Conservation (phyloP, 2,113 vertebrate species). For the Engraulis encrasicolus region DNA sequence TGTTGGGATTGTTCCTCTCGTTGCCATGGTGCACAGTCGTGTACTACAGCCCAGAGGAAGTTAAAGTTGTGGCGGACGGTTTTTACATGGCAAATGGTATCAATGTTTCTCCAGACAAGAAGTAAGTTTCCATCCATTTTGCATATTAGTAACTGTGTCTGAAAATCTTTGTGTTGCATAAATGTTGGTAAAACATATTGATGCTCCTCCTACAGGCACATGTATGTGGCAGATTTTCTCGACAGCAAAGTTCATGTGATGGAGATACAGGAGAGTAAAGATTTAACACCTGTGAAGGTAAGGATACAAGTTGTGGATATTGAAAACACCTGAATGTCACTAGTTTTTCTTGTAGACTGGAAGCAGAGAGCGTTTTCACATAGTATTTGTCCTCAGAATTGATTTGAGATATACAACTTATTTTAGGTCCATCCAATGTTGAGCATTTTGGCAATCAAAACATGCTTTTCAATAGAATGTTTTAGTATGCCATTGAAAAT, state of each 20-base stretch:
- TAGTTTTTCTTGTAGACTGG: no score
- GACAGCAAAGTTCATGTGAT: constrained; percentile 79
- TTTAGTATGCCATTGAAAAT: no score
- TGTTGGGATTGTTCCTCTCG: constrained; percentile 73
- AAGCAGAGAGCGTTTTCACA: no score
- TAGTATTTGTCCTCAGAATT: no score
- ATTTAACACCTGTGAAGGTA: constrained; percentile 83
- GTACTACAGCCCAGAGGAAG: constrained; percentile 86
- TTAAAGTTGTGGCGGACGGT: constrained; percentile 83
- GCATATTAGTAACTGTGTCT: neutral
- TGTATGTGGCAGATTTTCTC: constrained; percentile 81
- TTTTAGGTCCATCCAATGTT: no score
- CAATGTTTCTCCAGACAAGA: constrained; percentile 83
- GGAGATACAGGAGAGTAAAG: constrained; percentile 79
- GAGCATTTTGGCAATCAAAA: no score
- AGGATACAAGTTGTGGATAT: no score
- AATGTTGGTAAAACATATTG: neutral
- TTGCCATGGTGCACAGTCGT: constrained; percentile 81
- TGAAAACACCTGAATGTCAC: no score
- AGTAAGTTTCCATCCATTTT: constrained; percentile 68
- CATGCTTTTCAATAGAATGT: no score
- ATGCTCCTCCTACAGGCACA: constrained; percentile 70
- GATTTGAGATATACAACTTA: no score
- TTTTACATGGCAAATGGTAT: constrained; percentile 87
- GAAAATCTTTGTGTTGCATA: neutral